Percentiles rank a stretch among this genome's conserved stretches.
Evolutionary conservation across 2,888 invertebrate species (phyloP).

Genomic region (Nymphalis c-album): DNA sequence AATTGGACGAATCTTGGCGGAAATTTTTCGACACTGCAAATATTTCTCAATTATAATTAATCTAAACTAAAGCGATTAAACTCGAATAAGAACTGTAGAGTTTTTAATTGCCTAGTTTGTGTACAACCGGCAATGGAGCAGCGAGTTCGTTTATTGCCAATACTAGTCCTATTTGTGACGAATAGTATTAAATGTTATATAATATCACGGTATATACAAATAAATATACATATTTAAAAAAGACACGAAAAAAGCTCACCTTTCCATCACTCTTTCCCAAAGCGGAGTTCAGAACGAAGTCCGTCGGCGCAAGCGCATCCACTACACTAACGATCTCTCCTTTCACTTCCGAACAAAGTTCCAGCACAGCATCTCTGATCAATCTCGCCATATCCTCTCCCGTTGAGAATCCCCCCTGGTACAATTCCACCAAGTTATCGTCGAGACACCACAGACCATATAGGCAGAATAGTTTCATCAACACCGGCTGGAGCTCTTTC

Average conservation of each 20-base stretch:
- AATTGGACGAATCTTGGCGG: too few relatives aligned
- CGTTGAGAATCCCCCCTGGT: constrained; percentile 84
- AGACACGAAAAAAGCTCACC: constrained; percentile 67
- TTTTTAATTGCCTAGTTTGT: too few relatives aligned
- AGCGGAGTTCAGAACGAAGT: constrained; percentile 93
- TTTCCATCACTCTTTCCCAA: constrained; percentile 92
- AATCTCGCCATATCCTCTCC: constrained; percentile 81
- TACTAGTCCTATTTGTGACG: too few relatives aligned
- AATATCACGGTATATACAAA: too few relatives aligned
- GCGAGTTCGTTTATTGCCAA: background rate
- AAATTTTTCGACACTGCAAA: too few relatives aligned
- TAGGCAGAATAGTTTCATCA: constrained; percentile 70
- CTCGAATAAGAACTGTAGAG: too few relatives aligned
- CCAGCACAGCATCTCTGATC: constrained; percentile 85
- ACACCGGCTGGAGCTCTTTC: constrained; percentile 63
- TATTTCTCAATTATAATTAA: too few relatives aligned
- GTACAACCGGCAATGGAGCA: background rate
- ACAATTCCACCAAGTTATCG: constrained; percentile 86
- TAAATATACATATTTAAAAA: background rate
- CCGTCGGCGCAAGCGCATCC: constrained; percentile 93
- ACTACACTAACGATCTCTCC: constrained; percentile 88
- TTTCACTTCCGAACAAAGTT: constrained; percentile 86
- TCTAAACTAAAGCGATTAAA: too few relatives aligned
- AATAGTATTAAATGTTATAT: too few relatives aligned
- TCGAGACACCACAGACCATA: constrained; percentile 81